Percentiles rank a stretch among this genome's conserved stretches.
These are phyloP conservation scores for Nyleta sp. DNA, from an alignment of 2,888 invertebrate genomes.

Conservation along the genomic window DNA sequence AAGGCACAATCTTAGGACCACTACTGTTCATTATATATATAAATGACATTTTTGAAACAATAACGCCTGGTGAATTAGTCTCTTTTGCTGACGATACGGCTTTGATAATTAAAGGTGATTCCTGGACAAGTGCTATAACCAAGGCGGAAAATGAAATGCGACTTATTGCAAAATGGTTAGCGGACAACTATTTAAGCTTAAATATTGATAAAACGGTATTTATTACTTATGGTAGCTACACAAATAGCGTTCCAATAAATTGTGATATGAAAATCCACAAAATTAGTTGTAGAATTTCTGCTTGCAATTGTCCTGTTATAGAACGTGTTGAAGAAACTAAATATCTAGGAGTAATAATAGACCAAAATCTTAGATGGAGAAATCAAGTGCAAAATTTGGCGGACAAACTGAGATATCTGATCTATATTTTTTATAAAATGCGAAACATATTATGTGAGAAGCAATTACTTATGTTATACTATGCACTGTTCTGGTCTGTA, in stretches of 20 bases:
- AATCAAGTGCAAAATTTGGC: background rate
- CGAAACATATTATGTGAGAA: background rate
- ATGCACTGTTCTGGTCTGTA: slow-evolving; percentile 19
- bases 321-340: background rate
- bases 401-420: background rate
- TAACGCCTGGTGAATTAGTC: background rate
- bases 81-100: slow-evolving; percentile 19
- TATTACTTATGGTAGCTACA: slow-evolving; percentile 18
- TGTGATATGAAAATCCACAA: slow-evolving; percentile 10
- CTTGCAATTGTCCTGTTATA: background rate
- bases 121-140: background rate
- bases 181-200: background rate
- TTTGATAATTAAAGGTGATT: background rate
- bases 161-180: background rate
- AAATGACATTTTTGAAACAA: slow-evolving; percentile 5
- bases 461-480: background rate
- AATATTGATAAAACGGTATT: slow-evolving; percentile 15
- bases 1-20: slow-evolving; percentile 30
- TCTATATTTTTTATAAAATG: slow-evolving; percentile 18
- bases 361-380: background rate
- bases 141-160: background rate
- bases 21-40: slow-evolving; percentile 23
- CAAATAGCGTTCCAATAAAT: background rate
- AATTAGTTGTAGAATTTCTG: background rate
- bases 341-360: background rate